These are phyloP conservation scores for Achroia grisella DNA, from an alignment of 1,140 invertebrate species.

Conservation along the genomic window DNA sequence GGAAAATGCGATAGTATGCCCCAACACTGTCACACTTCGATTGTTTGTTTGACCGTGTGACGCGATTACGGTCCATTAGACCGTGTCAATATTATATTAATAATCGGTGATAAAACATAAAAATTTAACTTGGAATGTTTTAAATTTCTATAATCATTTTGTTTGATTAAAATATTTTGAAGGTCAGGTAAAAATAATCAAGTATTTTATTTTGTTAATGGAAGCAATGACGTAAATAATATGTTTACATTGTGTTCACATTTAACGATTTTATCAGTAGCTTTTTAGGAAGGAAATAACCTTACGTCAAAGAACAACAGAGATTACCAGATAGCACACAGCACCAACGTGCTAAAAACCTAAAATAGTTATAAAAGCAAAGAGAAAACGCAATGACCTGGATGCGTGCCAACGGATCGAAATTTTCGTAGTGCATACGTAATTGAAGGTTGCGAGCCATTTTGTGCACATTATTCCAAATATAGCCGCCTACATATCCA, in stretches of 20 bases:
- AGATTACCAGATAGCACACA: slow-evolving; percentile 9
- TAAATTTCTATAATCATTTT: too few species aligned
- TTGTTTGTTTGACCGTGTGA: slow-evolving; percentile 57
- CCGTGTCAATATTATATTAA: slow-evolving; percentile 10
- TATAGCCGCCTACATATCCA: too few species aligned
- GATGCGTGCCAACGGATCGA: slow-evolving; percentile 29
- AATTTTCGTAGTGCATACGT: slow-evolving; percentile 31
- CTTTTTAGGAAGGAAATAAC: too few species aligned
- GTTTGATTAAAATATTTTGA: too few species aligned
- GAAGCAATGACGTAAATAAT: not conserved
- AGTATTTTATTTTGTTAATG: too few species aligned
- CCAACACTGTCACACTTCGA: slow-evolving; percentile 49
- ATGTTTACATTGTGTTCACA: not conserved
- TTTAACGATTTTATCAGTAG: not conserved
- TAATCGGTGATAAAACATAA: not conserved
- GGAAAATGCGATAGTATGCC: slow-evolving; percentile 56
- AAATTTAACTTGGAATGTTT: too few species aligned
- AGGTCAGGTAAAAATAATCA: too few species aligned
- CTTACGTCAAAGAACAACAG: too few species aligned
- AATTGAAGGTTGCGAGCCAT: slow-evolving; percentile 6
- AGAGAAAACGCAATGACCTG: slow-evolving; percentile 33
- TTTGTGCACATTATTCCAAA: not conserved
- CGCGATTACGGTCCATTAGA: slow-evolving; percentile 27
- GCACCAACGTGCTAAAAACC: slow-evolving; percentile 31
- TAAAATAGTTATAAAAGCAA: slow-evolving; percentile 49